Conservation (phyloP, 2,113 vertebrate species). For the Felis catus region DNA sequence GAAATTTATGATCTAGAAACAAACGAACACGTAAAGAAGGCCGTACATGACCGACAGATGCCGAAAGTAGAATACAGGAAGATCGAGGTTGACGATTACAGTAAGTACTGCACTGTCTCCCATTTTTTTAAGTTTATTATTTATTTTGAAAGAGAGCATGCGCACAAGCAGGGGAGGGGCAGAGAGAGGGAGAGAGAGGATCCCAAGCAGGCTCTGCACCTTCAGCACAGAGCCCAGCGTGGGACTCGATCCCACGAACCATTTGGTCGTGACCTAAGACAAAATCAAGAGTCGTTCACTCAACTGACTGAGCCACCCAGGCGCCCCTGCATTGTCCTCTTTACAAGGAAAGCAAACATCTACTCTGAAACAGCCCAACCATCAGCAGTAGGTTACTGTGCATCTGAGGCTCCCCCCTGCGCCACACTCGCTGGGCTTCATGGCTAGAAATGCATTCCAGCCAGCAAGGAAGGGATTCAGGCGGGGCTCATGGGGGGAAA, state of each 20-base stretch:
- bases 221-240: no score
- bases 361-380: not conserved
- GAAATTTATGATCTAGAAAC: conserved; percentile 92
- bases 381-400: not conserved
- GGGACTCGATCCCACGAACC: no score
- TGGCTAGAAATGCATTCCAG: not conserved
- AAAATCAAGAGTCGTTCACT: no score
- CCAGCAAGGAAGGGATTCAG: accelerated
- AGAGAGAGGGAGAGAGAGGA: no score
- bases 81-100: conserved; percentile 91
- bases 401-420: not conserved
- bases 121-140: not conserved
- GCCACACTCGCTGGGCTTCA: not conserved
- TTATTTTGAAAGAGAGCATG: no score
- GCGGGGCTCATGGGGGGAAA: not conserved
- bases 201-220: no score
- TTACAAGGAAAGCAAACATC: accelerated
- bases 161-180: no score
- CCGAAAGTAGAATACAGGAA: conserved; percentile 91
- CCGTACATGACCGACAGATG: conserved; percentile 92
- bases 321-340: not conserved
- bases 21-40: conserved; percentile 90
- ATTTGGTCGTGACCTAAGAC: no score
- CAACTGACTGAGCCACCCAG: no score
- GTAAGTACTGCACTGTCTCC: conserved; percentile 83